Conservation (phyloP, 1,140 invertebrate genomes). For the Tetranychus urticae region DNA sequence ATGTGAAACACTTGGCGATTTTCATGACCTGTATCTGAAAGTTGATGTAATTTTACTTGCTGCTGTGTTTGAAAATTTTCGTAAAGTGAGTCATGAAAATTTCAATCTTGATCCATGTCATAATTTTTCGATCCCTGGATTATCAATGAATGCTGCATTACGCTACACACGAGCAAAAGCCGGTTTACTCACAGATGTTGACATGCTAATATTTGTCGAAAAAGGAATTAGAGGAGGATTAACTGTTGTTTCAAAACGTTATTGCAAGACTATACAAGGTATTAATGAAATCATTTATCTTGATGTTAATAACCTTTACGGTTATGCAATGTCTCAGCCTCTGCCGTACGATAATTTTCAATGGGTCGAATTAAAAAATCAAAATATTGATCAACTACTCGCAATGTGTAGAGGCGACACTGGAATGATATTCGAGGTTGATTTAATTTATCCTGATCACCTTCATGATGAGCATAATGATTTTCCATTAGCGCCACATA, state of each 20-base stretch:
- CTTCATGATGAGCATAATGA: not conserved
- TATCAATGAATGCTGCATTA: not conserved
- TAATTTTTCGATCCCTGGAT: not conserved
- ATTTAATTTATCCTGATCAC: not conserved
- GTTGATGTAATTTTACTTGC: not conserved
- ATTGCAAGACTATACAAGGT: not conserved
- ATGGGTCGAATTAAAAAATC: not conserved
- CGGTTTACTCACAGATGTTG: not conserved
- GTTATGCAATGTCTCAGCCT: not conserved
- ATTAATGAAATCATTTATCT: not conserved
- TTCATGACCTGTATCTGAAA: not conserved
- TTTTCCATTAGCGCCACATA: not conserved
- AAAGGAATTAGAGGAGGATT: constrained; percentile 5
- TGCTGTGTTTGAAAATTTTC: not conserved
- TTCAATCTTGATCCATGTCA: not conserved
- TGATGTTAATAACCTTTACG: not conserved
- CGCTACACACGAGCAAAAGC: not conserved
- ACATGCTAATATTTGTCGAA: not conserved
- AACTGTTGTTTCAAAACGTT: not conserved
- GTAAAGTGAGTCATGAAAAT: not conserved
- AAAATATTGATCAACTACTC: not conserved
- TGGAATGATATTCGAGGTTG: not conserved
- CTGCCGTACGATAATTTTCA: not conserved
- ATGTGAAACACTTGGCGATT: not conserved
- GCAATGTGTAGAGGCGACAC: not conserved